phyloP scores from a whole-genome alignment of 53 echinoderm and acorn worm species.

The Paelopatides confundens region DNA sequence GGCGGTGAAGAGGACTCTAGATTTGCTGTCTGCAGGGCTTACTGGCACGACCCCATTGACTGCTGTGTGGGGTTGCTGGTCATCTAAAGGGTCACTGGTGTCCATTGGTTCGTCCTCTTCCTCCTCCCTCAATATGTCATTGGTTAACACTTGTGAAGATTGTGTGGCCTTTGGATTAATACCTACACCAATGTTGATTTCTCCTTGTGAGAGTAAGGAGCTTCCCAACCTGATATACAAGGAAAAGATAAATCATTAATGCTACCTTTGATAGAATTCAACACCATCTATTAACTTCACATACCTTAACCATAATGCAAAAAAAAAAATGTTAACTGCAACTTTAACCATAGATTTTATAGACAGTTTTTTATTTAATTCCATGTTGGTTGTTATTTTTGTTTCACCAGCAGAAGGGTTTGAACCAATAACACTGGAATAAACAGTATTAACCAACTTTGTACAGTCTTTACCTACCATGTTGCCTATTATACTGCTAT shows the following conservation, averaged over 20 bases:
- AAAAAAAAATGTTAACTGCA: too few species aligned
- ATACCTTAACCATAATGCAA: too few species aligned
- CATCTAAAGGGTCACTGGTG: conserved; percentile 36
- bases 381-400: too few species aligned
- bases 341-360: too few species aligned
- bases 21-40: background rate
- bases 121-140: conserved; percentile 37
- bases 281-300: too few species aligned
- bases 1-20: conserved; percentile 73
- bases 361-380: too few species aligned
- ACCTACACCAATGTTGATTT: conserved; percentile 64
- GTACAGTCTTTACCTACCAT: too few species aligned
- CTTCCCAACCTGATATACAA: background rate
- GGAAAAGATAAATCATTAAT: background rate
- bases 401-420: too few species aligned
- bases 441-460: too few species aligned
- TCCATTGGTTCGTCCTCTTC: conserved; percentile 39
- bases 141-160: conserved; percentile 2
- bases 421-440: too few species aligned
- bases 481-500: too few species aligned
- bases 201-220: conserved; percentile 60
- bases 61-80: conserved; percentile 6
- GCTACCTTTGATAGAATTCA: too few species aligned
- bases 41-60: conserved; percentile 12
- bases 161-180: background rate